Evolutionary conservation across 2,113 vertebrate genomes (phyloP), one percentile per base, ranked within the genome.

Genomic region (Notiomystis cincta): DNA sequence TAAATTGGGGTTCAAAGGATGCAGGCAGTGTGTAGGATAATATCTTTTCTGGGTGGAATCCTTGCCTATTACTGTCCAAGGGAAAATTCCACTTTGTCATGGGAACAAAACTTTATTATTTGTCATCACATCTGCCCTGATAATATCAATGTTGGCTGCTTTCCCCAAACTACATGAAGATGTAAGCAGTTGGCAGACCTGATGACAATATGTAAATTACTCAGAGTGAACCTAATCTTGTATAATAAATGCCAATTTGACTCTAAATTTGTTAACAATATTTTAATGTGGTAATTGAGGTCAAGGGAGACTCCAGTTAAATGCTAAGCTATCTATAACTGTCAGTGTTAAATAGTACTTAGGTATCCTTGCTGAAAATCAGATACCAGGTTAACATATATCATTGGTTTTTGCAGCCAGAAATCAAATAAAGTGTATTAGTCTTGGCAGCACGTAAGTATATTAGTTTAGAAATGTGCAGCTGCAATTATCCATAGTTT

Each of bases 211-310:
- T 98, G 96, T 96, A 98, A 97, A 97, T 98, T 96, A 96, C 92
- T 96, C 90, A 70, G 92, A 96, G 89, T 87, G 93, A 95, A 95
- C 91, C 94, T 97, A 88, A 97, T 98, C 94, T 96, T 96, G 77
- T 97, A 69, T 95, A 96, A 98, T 98, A 97, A 97, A 96, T 97
- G 94, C 92, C 85, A 91, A 96, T 96, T 96, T 97, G 87, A 97
- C 94, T 98, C 89, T 97, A 97, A 97, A 98, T 97, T 98, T 97
- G 96, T 92, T 98, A 98, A 98, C 97, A 98, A 96, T 98, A 98
- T 98, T 98, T 98, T 98, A 98, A 97, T 98, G 96, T 28, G 90
- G 87, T 97, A 98, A 98, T 97, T 97, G 97, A 97, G 96, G 96
- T 98, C 97, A 98, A 87, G 75, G 82, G 97, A 96, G 96, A 95